phyloP scores from a whole-genome alignment of 2,888 invertebrate species.

The Aporophyla lueneburgensis region DNA sequence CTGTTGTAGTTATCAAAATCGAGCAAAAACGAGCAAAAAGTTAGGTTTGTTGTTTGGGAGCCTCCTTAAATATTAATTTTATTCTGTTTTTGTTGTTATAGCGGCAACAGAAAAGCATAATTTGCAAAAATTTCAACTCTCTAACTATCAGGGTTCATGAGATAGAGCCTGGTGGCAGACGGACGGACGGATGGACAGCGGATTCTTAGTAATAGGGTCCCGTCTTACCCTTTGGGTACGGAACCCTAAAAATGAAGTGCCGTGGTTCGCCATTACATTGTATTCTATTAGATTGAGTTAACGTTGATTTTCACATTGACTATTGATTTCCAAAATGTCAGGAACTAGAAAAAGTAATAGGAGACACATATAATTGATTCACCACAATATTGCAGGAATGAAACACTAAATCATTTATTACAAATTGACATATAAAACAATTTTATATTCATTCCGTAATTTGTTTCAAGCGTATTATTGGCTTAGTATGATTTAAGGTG shows the following conservation, averaged over 20 bases:
- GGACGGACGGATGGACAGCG: too few species aligned
- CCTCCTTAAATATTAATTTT: too few species aligned
- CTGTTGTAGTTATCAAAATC: too few species aligned
- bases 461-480: constrained; percentile 9
- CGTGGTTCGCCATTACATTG: neutral
- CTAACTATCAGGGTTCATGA: too few species aligned
- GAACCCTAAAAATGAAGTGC: neutral
- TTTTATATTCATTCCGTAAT: neutral
- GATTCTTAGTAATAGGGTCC: too few species aligned
- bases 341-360: neutral
- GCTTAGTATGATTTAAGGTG: constrained; percentile 45
- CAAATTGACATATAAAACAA: neutral
- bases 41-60: too few species aligned
- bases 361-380: neutral
- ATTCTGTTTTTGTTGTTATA: too few species aligned
- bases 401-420: neutral
- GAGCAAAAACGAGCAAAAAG: too few species aligned
- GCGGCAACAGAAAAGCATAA: too few species aligned
- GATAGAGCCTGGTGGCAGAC: too few species aligned
- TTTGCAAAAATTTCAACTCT: too few species aligned
- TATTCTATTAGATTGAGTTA: neutral
- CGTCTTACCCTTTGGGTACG: too few species aligned
- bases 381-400: neutral
- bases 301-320: neutral
- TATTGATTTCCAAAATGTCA: neutral